Conservation (phyloP, 2,888 invertebrate species). For the Parasteatoda lunata region DNA sequence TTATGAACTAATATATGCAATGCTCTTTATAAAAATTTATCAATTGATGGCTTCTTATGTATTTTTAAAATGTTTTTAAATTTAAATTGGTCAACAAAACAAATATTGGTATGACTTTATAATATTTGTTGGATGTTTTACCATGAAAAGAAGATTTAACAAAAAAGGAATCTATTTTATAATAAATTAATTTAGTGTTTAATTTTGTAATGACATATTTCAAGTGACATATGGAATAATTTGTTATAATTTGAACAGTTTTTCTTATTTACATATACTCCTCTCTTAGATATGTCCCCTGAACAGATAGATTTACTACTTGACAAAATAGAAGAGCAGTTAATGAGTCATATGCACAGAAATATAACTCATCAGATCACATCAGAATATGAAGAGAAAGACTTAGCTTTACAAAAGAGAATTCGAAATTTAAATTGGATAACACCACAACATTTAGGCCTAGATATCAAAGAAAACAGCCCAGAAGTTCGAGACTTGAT, state of each 20-base stretch:
- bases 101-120: too few relatives aligned
- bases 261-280: neutral
- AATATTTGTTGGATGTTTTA: too few relatives aligned
- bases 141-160: neutral
- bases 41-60: too few relatives aligned
- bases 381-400: constrained; percentile 94
- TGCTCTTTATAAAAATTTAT: too few relatives aligned
- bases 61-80: too few relatives aligned
- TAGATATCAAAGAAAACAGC: constrained; percentile 89
- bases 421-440: constrained; percentile 98
- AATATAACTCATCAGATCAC: constrained; percentile 90
- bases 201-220: neutral
- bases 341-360: constrained; percentile 92
- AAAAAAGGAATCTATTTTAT: neutral
- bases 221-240: neutral
- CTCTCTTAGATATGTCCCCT: constrained; percentile 77
- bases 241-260: neutral
- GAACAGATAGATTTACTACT: constrained; percentile 88
- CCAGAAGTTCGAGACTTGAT: constrained; percentile 89
- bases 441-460: constrained; percentile 93
- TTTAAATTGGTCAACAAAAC: too few relatives aligned
- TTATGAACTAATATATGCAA: too few relatives aligned
- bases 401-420: constrained; percentile 92
- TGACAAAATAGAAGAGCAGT: constrained; percentile 94
- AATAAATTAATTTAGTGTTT: neutral